Evolutionary conservation across 2,797 vertebrate genomes (phyloP).

Genomic region (Limosa lapponica): DNA sequence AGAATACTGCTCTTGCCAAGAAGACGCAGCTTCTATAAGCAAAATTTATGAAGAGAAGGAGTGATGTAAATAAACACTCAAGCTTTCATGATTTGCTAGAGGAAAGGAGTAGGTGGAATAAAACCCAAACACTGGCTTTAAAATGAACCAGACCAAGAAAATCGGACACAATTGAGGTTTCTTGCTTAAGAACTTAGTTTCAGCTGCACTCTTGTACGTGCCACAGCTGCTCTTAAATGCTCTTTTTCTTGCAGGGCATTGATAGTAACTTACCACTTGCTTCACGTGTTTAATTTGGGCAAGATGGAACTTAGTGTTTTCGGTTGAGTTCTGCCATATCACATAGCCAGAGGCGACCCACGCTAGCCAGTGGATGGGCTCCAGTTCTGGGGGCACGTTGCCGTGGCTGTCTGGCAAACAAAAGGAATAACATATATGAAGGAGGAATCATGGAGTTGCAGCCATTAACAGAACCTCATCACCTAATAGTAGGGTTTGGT

Average conservation of each 20-base stretch:
- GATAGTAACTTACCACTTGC: constrained; percentile 85
- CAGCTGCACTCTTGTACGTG: neutral
- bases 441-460: neutral
- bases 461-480: neutral
- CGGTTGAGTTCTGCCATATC: constrained; percentile 89
- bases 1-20: neutral
- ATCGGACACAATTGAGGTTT: neutral
- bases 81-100: neutral
- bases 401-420: constrained; percentile 84
- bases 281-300: constrained; percentile 86
- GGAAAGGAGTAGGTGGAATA: neutral
- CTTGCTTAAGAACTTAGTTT: neutral
- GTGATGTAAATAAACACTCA: neutral
- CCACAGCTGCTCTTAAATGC: neutral
- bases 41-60: neutral
- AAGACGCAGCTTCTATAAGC: neutral
- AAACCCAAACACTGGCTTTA: neutral
- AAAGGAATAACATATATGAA: neutral
- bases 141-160: neutral
- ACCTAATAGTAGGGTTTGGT: neutral
- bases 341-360: constrained; percentile 84
- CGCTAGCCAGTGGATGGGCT: constrained; percentile 85
- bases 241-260: rapidly evolving
- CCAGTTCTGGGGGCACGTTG: constrained; percentile 81
- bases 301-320: constrained; percentile 86